Percentiles rank a stretch among this genome's conserved stretches.
These are phyloP conservation scores for Sprattus sprattus DNA, from an alignment of 2,113 vertebrate species.

Conservation along the genomic window DNA sequence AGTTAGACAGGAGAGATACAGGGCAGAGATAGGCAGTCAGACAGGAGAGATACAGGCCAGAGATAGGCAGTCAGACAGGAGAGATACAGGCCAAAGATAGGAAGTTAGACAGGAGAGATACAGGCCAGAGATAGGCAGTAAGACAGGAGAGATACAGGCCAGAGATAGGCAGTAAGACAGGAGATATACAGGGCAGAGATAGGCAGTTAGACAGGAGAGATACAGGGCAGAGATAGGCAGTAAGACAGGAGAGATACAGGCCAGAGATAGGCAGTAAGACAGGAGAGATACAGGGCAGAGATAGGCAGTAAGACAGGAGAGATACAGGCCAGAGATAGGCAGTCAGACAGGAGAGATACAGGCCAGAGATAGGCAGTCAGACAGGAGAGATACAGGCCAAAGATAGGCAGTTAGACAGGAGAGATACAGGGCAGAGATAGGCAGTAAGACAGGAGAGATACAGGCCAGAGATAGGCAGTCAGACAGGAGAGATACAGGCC, in stretches of 20 bases:
- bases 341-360: background rate
- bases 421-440: background rate
- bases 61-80: background rate
- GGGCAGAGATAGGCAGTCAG: background rate
- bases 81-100: background rate
- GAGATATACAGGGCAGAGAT: background rate
- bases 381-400: background rate
- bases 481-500: background rate
- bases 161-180: background rate
- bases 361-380: background rate
- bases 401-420: background rate
- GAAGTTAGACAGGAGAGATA: background rate
- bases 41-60: background rate
- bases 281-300: background rate
- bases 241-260: background rate
- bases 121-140: background rate
- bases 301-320: background rate
- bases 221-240: background rate
- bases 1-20: background rate
- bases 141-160: background rate
- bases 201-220: background rate
- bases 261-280: background rate
- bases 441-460: background rate
- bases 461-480: background rate
- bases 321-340: background rate